phyloP scores from a whole-genome alignment of 2,113 vertebrate species.

The Coturnix japonica region DNA sequence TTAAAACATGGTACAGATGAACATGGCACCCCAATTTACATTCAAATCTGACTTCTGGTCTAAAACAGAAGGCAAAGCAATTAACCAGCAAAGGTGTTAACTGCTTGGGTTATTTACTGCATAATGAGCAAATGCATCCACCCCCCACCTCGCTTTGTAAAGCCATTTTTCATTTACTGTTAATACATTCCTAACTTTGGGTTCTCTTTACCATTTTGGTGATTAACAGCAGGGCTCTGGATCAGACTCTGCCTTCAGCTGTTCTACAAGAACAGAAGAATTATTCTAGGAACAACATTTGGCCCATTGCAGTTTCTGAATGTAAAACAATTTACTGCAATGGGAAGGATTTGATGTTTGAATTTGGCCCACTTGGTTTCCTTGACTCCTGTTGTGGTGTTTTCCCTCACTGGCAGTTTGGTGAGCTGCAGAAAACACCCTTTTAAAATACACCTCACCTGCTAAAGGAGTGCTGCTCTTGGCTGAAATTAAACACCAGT shows the following conservation, averaged over 20 bases:
- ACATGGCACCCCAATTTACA: conserved; percentile 59
- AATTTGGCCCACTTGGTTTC: background rate
- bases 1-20: conserved; percentile 13
- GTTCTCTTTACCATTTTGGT: conserved; percentile 54
- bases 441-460: background rate
- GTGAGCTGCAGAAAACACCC: background rate
- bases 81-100: conserved; percentile 65
- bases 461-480: background rate
- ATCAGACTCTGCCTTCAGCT: background rate
- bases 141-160: conserved; percentile 26
- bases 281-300: background rate
- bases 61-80: conserved; percentile 70
- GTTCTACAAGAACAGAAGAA: background rate
- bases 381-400: background rate
- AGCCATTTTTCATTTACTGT: conserved; percentile 46
- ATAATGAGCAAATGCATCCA: conserved; percentile 60
- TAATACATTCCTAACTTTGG: conserved; percentile 30
- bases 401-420: background rate
- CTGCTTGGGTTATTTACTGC: conserved; percentile 56
- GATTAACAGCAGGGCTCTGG: conserved; percentile 38
- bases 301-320: background rate
- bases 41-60: conserved; percentile 63
- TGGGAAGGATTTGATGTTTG: background rate
- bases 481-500: background rate
- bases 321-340: background rate